Evolutionary conservation across 2,797 vertebrate species (phyloP), one percentile per base, ranked within the genome.

Genomic region (Gadopsis bispinosus): DNA sequence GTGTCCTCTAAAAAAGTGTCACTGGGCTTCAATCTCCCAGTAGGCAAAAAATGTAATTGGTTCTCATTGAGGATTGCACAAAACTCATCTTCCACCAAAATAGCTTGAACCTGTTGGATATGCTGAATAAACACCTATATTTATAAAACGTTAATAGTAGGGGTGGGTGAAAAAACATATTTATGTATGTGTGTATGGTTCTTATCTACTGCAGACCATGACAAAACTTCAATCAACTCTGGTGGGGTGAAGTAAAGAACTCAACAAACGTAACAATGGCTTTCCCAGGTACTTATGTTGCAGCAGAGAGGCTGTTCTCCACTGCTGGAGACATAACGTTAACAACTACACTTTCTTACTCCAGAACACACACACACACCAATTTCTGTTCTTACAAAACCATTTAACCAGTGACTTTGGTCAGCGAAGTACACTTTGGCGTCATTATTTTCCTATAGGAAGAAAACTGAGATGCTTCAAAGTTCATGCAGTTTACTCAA

Each of bases 221-320:
- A 68, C n/a, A 54, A 54, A 67, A 67, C 65, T 51, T 53, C 14
- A 67, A 51, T 20, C 33, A 67, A 39, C 64, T 53, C 13, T 67
- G 48, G n/a, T 17, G 22, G n/a, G 33, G 6, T 4, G 2, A 66
- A 66, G n/a, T 26, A 11, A 67, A 19, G 17, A 39, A 37, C 33
- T 53, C 33, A 6, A 6, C 33, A 4, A 4, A 33, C 33, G 39
- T 64, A 50, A n/a, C 16, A 39, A 54, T 29, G 16, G n/a, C 50
- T 39, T 53, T 59, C 68, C 20, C 20, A 2, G 0, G 14, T 19
- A 29, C 31, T 4, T 19, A 33, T 3, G 14, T 54, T 17, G 41
- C 9, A 61, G 35, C 35, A 61, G 37, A 37, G 11, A 43, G 41
- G 12, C 1, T 43, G 59, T 8, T 26, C 33, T 33, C 33, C 33